These are phyloP conservation scores for Eupithecia insigniata DNA, from an alignment of 2,888 invertebrate species.

Conservation along the genomic window DNA sequence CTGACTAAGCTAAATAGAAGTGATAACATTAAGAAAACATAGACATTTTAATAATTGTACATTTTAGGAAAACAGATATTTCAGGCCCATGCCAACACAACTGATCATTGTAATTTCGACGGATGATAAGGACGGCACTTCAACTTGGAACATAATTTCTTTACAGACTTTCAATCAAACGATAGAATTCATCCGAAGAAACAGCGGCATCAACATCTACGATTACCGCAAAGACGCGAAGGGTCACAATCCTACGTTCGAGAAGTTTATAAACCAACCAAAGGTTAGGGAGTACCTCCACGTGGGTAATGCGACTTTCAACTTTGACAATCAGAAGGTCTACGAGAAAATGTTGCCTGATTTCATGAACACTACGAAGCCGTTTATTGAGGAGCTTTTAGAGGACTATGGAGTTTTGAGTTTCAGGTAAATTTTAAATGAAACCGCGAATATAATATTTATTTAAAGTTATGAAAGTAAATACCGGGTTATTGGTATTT, in stretches of 20 bases:
- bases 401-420: constrained; percentile 87
- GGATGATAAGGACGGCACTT: too few relatives aligned
- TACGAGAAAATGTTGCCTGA: constrained; percentile 86
- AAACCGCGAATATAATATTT: too few relatives aligned
- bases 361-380: constrained; percentile 87
- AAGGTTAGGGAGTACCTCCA: constrained; percentile 76
- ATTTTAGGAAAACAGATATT: too few relatives aligned
- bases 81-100: too few relatives aligned
- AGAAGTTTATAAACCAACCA: constrained; percentile 54
- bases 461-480: too few relatives aligned
- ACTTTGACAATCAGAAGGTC: constrained; percentile 74
- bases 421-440: constrained; percentile 73
- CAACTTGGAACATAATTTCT: background rate
- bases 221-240: constrained; percentile 51
- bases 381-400: constrained; percentile 84
- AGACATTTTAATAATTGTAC: too few relatives aligned
- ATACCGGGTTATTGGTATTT: too few relatives aligned
- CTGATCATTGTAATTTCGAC: too few relatives aligned
- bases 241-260: constrained; percentile 42
- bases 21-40: too few relatives aligned
- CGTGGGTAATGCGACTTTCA: constrained; percentile 66
- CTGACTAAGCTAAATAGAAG: too few relatives aligned
- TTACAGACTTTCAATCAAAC: constrained; percentile 67
- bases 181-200: constrained; percentile 61
- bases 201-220: constrained; percentile 57